These are phyloP conservation scores for Cremastinae sp. DNA, from an alignment of 2,888 invertebrate species.

Conservation along the genomic window DNA sequence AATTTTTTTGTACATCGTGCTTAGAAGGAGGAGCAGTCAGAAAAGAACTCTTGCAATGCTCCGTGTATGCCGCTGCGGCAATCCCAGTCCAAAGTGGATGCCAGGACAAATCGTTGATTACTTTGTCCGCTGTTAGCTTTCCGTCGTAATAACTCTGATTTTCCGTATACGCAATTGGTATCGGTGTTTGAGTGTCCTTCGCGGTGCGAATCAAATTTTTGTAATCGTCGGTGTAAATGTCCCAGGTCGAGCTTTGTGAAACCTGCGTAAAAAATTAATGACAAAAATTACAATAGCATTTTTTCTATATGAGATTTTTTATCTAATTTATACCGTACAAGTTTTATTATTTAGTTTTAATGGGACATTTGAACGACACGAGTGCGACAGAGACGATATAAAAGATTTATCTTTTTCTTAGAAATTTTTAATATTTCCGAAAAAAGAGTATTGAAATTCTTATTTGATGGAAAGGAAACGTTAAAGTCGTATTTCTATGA, in stretches of 20 bases:
- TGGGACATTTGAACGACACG: too few species aligned
- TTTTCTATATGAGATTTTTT: too few species aligned
- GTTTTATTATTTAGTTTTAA: too few species aligned
- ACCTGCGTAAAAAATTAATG: too few species aligned
- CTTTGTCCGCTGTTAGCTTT: slow-evolving; percentile 83
- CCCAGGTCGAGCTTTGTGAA: slow-evolving; percentile 75
- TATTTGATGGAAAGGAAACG: too few species aligned
- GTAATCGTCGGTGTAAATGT: slow-evolving; percentile 85
- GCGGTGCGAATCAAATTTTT: slow-evolving; percentile 80
- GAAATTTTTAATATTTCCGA: too few species aligned
- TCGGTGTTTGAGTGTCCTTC: slow-evolving; percentile 67
- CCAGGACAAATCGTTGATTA: slow-evolving; percentile 85
- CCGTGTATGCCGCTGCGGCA: slow-evolving; percentile 85
- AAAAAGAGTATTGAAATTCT: too few species aligned
- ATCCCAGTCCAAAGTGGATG: slow-evolving; percentile 88
- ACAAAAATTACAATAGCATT: too few species aligned
- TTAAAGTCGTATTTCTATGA: too few species aligned
- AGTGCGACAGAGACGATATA: too few species aligned
- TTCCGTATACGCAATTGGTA: slow-evolving; percentile 69
- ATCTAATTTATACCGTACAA: too few species aligned
- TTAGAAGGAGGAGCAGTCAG: slow-evolving; percentile 62
- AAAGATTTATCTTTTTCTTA: too few species aligned
- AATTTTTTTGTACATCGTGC: slow-evolving; percentile 61
- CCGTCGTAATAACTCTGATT: slow-evolving; percentile 74
- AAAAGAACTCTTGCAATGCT: slow-evolving; percentile 77